phyloP scores from a whole-genome alignment of 2,888 invertebrate genomes.

The Lycaena phlaeas region DNA sequence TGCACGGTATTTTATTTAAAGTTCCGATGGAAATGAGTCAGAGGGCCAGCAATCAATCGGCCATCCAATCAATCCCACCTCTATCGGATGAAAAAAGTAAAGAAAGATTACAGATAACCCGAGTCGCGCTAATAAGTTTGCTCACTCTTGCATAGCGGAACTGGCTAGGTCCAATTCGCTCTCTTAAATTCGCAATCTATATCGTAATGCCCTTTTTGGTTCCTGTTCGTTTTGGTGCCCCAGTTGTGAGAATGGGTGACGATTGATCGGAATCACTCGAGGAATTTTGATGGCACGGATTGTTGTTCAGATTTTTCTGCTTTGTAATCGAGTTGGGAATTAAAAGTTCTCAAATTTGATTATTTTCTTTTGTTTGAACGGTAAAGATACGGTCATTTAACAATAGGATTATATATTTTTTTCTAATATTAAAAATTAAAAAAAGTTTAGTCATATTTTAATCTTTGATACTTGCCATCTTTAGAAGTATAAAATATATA shows the following conservation, averaged over 20 bases:
- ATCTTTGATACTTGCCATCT: too few relatives aligned
- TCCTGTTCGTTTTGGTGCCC: conserved; percentile 18
- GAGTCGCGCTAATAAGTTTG: conserved; percentile 29
- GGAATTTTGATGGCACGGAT: conserved; percentile 1
- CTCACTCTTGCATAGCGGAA: conserved; percentile 60
- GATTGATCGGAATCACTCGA: conserved; percentile 9
- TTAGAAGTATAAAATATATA: too few relatives aligned
- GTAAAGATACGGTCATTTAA: too few relatives aligned
- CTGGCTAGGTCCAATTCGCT: conserved; percentile 56
- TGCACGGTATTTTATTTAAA: not conserved
- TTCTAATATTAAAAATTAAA: too few relatives aligned
- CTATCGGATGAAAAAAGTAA: conserved; percentile 58
- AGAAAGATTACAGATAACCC: conserved; percentile 43
- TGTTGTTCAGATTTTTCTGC: not conserved
- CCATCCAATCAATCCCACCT: conserved; percentile 52
- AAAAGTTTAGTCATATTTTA: too few relatives aligned
- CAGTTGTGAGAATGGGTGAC: conserved; percentile 13
- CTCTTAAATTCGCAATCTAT: conserved; percentile 49
- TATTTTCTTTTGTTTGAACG: too few relatives aligned
- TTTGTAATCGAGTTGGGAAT: too few relatives aligned
- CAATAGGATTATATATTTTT: too few relatives aligned
- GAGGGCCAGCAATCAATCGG: conserved; percentile 43
- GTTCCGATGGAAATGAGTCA: conserved; percentile 41
- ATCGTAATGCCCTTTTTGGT: conserved; percentile 28
- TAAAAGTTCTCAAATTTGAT: too few relatives aligned